Base-by-base conservation (phyloP, 2,888 invertebrate species). In the Colletes collaris region DNA sequence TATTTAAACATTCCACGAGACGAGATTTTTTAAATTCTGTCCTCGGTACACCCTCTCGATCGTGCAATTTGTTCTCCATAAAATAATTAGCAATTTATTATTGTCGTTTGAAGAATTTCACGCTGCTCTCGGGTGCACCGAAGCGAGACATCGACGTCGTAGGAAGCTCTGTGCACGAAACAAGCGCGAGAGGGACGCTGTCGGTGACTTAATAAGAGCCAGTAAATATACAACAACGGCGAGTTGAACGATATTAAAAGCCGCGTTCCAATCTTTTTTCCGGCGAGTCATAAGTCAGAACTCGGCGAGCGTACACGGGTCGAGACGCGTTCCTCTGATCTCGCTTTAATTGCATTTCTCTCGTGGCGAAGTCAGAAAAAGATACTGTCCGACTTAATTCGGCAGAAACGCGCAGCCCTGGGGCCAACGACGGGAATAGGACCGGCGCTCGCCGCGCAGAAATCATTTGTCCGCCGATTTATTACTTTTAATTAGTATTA, bases 401-500 rank as follows among this genome's bases (percentile, higher is more conserved):
- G 86, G 86, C 87, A 73, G 69, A 79, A 81, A 80, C 76, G 81
- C 76, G 71, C 58, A 50, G 50, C 81, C 63, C 60, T 64, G 63
- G 71, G 65, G 74, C 62, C 55, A 66, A 69, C 59, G 53, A 64
- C 59, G 79, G 81, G 82, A 89, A 88, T 88, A 89, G 88, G 85
- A 89, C 81, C 82, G 81, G 76, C 77, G 79, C 79, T 66, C 83
- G 79, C 79, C 71, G 79, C 63, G 79, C 81, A 76, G 79, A 81
- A 85, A 87, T 85, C 87, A 86, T 87, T 87, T 80, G 85, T 87
- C 82, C 85, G 68, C 85, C 84, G 88, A 89, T 89, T 89, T 89
- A 89, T 89, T 89, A 87, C 89, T 89, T 89, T 89, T 89, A 89
- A 89, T 89, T 89, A 89, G 87, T 89, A 88, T 89, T 89, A 89